Evolutionary conservation across 53 echinoderm and acorn worm species (phyloP), one percentile per base, ranked within the genome.

Genomic region (Apostichopus leukothele): DNA sequence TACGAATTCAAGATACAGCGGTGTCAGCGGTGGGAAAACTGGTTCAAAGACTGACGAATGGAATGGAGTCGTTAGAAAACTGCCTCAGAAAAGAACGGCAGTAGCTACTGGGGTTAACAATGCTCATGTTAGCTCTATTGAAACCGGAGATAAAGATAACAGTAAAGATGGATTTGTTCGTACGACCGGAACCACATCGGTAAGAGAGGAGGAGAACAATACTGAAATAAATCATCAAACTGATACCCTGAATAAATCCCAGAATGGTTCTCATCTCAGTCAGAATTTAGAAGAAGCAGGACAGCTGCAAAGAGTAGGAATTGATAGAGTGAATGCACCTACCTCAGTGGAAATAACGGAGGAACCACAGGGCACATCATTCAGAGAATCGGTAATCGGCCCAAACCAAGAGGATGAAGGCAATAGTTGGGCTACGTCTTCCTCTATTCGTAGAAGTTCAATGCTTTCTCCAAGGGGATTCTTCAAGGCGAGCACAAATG

Each of bases 361-460:
- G 16, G 53, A 12, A 14, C 6, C 18, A 52, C 39, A 13, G 7
- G 18, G 51, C 2, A 7, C 5, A 52, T 52, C 16, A 1, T 5
- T 53, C 53, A 16, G 53, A 20, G 81, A 53, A 54, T 81, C 55
- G 7, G 81, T 55, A 20, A 19, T 21, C 21, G 22, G 21, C 25
- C 21, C 54, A 10, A 23, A 21, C 4, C 55, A 54, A 23, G 81
- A 81, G 59, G 51, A 9, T 1, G 60, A 85, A 51, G 67, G 18
- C 18, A 39, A 60, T 50, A 85, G 66, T 67, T 85, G 85, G 85
- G 85, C 85, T 26, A 85, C 85, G 6, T 85, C 85, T 5, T 85
- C 85, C 13, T 85, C 85, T 10, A 63, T 85, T 60, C 85, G 60
- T 26, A 85, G 27, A 67, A 27, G 60, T 63, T 63, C 27, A 5